Evolutionary conservation across 2,797 vertebrate species (phyloP), one percentile per base, ranked within the genome.

Genomic region (Rhodeus uyekii): DNA sequence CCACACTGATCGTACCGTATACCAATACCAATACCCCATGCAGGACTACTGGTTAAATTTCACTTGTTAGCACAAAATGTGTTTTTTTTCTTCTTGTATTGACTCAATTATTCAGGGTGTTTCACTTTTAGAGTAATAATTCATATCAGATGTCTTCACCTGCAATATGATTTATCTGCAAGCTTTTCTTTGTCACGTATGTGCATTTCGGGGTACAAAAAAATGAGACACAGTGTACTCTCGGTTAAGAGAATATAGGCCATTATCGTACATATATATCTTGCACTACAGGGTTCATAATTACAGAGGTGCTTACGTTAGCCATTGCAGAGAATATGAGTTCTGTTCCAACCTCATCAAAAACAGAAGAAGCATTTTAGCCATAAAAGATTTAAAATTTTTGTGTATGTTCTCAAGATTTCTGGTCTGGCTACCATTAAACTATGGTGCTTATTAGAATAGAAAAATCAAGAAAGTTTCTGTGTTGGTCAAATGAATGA

Each of bases 291-390:
- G 76, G 61, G 85, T 87, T 89, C 53, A 67, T 81, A 69, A 84
- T 89, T 92, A 91, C 90, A 93, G 89, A 92, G 90, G 87, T 88
- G 88, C 87, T 89, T 90, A 84, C 69, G 86, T 87, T 86, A 88
- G 85, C 68, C 84, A 86, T 86, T 74, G 74, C 74, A 68, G 44
- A 82, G 67, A 74, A 39, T 18, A 68, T 19, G n/a, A 14, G 13
- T 81, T 24, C 61, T 50, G 64, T 83, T 81, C 12, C 13, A 76
- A 72, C 22, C 61, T 32, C n/a, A 42, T 67, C 61, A 55, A 48
- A 42, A 32, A 67, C 46, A 60, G 5, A 8, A 42, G 69, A 64
- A 65, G 55, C 61, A 65, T 27, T 50, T 60, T 65, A 18, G 36
- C 38, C 67, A 79, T 69, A 64, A 27, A 29, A 12, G 18, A 27